phyloP scores from a whole-genome alignment of 2,113 vertebrate species.

The Charadrius vociferus region DNA sequence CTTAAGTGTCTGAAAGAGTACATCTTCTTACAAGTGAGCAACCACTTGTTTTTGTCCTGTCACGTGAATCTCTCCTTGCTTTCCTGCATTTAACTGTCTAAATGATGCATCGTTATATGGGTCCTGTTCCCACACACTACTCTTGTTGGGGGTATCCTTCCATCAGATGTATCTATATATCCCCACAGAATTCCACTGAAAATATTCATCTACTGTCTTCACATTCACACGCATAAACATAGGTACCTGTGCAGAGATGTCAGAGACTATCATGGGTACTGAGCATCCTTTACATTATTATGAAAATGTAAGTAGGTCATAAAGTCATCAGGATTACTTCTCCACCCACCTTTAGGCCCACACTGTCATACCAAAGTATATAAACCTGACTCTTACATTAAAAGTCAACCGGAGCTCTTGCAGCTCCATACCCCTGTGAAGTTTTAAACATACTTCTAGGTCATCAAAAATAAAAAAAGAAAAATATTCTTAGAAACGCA shows the following conservation, averaged over 20 bases:
- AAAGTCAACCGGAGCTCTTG: not conserved
- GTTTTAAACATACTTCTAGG: not conserved
- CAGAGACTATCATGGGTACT: not conserved
- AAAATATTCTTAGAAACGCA: not conserved
- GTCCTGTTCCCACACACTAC: not conserved
- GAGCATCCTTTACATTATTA: not conserved
- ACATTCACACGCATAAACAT: not conserved
- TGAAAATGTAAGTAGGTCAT: not conserved
- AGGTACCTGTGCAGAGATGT: not conserved
- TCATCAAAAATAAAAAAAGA: not conserved
- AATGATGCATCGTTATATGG: not conserved
- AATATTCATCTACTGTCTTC: not conserved
- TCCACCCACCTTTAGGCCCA: not conserved
- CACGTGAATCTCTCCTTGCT: not conserved
- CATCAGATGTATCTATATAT: not conserved
- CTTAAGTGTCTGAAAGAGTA: not conserved
- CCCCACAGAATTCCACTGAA: not conserved
- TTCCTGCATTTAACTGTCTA: not conserved
- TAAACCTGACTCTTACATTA: not conserved
- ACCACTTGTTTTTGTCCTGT: not conserved
- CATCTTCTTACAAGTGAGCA: not conserved
- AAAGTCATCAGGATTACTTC: not conserved
- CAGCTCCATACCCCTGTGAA: not conserved
- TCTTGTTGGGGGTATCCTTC: not conserved
- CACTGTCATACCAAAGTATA: not conserved